A percentile compares a stretch with the other conserved stretches of the same genome.
Conservation (phyloP, 1,140 invertebrate genomes). For the Aphelenchoides besseyi region DNA sequence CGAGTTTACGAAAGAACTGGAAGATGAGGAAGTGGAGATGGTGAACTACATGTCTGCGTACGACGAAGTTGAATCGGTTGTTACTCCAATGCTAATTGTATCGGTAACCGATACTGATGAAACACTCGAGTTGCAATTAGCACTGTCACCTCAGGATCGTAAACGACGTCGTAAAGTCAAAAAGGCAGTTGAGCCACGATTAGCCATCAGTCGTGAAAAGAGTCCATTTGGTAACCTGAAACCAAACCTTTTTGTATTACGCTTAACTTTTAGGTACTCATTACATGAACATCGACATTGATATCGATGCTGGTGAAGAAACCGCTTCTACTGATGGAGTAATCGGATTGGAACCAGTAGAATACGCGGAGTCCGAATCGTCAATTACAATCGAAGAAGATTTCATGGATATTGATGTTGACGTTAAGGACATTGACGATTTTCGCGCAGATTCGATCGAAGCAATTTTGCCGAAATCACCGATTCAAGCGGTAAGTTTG, state of each 20-base stretch:
- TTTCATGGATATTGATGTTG: constrained; percentile 13
- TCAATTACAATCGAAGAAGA: constrained; percentile 8
- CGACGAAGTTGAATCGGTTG: constrained; percentile 2
- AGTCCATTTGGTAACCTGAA: constrained; percentile 9
- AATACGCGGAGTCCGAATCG: constrained; percentile 9
- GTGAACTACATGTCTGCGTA: neutral
- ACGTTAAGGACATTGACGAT: constrained; percentile 11
- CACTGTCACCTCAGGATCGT: neutral
- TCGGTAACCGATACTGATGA: neutral
- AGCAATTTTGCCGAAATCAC: constrained; percentile 18
- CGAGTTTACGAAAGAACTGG: neutral
- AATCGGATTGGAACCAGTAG: constrained; percentile 13
- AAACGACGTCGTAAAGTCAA: neutral
- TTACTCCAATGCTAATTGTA: neutral
- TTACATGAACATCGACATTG: constrained; percentile 15
- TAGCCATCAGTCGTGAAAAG: constrained; percentile 8
- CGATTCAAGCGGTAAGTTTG: neutral
- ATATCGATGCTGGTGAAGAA: constrained; percentile 19
- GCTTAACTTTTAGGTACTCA: constrained; percentile 6
- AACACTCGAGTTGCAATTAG: neutral
- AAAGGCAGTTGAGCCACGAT: neutral
- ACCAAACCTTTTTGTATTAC: neutral
- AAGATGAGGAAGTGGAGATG: neutral
- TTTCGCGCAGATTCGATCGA: constrained; percentile 15
- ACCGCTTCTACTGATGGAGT: neutral